Evolutionary conservation across 2,888 invertebrate species (phyloP).

Genomic region (Belgica antarctica): DNA sequence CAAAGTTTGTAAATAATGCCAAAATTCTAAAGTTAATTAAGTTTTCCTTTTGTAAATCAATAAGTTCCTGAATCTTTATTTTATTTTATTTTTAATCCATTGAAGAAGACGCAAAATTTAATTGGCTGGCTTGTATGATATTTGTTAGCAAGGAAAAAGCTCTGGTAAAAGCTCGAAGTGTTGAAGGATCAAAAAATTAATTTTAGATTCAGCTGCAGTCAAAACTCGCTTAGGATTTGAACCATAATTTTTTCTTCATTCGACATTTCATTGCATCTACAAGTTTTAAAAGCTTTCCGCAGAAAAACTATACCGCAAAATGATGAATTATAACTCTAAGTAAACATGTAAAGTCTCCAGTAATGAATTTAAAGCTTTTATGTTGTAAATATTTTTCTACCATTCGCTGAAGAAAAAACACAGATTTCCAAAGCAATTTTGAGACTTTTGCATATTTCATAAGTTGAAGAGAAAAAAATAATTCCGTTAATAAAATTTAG

Average conservation of each 20-base stretch:
- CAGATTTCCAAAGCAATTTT: neutral
- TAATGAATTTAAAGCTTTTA: neutral
- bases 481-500: constrained; percentile 11
- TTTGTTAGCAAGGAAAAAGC: neutral
- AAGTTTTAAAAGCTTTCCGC: neutral
- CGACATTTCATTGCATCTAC: neutral
- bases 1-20: constrained; percentile 3
- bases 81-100: neutral
- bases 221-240: neutral
- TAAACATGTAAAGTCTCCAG: neutral
- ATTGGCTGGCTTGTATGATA: constrained; percentile 42
- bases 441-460: too few relatives aligned
- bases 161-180: neutral
- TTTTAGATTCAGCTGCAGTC: too few relatives aligned
- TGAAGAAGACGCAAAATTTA: neutral
- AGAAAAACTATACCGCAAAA: neutral
- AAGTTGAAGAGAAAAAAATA: neutral
- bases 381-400: neutral
- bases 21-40: constrained; percentile 16
- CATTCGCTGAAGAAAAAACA: neutral
- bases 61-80: constrained; percentile 38
- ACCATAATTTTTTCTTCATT: neutral
- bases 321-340: neutral
- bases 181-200: too few relatives aligned
- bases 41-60: neutral